Conservation (phyloP, 1,140 invertebrate genomes). For the Macrocentrus cingulum region DNA sequence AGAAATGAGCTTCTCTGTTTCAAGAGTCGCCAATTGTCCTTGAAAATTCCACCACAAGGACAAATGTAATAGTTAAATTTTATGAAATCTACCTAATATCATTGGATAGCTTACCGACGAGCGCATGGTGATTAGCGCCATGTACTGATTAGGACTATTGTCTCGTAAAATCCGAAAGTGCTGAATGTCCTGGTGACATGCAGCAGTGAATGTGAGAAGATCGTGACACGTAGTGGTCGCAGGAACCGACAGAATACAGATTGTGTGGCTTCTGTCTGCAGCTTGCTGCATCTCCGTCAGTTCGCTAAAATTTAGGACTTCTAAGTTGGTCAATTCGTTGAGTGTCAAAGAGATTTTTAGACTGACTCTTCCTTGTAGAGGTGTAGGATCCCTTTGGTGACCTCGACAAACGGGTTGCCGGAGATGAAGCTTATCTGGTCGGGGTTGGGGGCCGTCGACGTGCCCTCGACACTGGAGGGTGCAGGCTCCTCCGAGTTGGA, state of each 20-base stretch:
- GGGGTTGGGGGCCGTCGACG: too few species aligned
- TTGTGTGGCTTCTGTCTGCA: conserved; percentile 75
- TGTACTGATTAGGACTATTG: conserved; percentile 91
- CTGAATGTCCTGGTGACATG: conserved; percentile 86
- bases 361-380: conserved; percentile 91
- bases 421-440: conserved; percentile 85
- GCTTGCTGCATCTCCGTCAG: conserved; percentile 67
- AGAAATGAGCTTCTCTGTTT: too few species aligned
- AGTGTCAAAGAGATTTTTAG: conserved; percentile 2
- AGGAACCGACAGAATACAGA: conserved; percentile 92
- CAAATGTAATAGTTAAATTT: too few species aligned
- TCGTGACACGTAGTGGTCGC: conserved; percentile 92
- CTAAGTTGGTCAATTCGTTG: not conserved
- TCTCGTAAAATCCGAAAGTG: conserved; percentile 90
- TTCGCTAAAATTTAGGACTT: conserved; percentile 54
- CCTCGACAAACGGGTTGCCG: conserved; percentile 96
- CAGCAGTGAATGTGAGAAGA: conserved; percentile 90
- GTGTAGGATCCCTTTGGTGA: conserved; percentile 94
- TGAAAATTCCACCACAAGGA: too few species aligned
- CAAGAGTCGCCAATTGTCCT: too few species aligned
- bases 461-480: too few species aligned
- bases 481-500: conserved; percentile 55
- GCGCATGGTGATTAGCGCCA: conserved; percentile 88
- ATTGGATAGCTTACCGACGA: conserved; percentile 67
- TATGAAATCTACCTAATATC: too few species aligned